A percentile compares a stretch with the other conserved stretches of the same genome.
Evolutionary conservation across 2,797 vertebrate genomes (phyloP).

Genomic region (Galago senegalensis): DNA sequence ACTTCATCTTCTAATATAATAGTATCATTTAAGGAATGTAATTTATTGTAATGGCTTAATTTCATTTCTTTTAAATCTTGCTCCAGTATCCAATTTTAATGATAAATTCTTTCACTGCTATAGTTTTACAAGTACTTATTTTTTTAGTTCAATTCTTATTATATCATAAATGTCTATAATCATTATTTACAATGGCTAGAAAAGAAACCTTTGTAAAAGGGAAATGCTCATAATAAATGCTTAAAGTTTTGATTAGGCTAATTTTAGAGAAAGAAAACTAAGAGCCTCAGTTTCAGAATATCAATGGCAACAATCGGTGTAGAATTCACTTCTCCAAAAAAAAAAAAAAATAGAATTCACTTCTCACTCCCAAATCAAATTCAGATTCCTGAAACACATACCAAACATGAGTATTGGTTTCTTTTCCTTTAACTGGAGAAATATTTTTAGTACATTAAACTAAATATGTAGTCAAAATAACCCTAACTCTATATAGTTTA

Average conservation of each 20-base stretch:
- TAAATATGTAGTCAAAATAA: conserved; percentile 1
- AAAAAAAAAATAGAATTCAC: background rate
- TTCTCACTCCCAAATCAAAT: background rate
- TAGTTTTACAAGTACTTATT: background rate
- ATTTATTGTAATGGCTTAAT: background rate
- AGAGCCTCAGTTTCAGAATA: background rate
- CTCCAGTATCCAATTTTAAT: background rate
- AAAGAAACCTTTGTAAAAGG: background rate
- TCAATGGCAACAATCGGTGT: background rate
- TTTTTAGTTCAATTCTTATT: conserved; percentile 30
- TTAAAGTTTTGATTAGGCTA: background rate
- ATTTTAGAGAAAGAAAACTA: background rate
- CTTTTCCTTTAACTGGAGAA: conserved; percentile 18
- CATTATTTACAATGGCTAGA: background rate
- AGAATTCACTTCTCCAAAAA: background rate
- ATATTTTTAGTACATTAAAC: conserved; percentile 58
- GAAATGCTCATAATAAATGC: background rate
- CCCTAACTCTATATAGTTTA: background rate
- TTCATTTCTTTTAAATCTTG: conserved; percentile 48
- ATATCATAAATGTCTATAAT: background rate
- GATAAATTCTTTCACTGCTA: background rate
- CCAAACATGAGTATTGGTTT: background rate
- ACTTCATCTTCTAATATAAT: too few species aligned
- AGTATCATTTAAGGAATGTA: too few species aligned
- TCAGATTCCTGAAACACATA: background rate